Conservation (phyloP, 2,888 invertebrate species). For the Andrena bucephala region DNA sequence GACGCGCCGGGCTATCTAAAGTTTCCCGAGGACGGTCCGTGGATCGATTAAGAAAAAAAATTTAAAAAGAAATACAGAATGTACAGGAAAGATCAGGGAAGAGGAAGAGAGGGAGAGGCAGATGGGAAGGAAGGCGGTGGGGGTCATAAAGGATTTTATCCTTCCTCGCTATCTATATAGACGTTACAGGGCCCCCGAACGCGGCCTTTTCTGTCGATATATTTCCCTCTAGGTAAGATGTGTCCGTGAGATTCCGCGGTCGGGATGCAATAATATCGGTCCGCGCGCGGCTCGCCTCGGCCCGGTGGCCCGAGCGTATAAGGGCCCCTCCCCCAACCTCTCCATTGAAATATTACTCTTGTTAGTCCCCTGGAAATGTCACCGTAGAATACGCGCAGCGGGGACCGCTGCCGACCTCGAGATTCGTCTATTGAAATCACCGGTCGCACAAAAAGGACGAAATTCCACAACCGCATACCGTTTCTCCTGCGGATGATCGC, state of each 20-base stretch:
- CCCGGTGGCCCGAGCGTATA: constrained; percentile 24
- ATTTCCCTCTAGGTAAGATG: constrained; percentile 39
- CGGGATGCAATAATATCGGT: constrained; percentile 43
- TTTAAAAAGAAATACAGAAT: neutral
- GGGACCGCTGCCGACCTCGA: constrained; percentile 69
- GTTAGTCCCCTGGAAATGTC: constrained; percentile 69
- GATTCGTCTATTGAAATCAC: constrained; percentile 76
- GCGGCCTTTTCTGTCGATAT: constrained; percentile 54
- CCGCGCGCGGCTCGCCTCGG: constrained; percentile 1
- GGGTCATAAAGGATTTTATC: constrained; percentile 45
- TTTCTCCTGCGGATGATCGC: constrained; percentile 70
- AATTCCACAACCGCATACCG: constrained; percentile 76
- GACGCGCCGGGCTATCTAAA: constrained; percentile 19
- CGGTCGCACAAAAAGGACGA: constrained; percentile 68
- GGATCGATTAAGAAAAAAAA: constrained; percentile 42
- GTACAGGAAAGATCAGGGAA: neutral
- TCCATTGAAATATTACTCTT: constrained; percentile 72
- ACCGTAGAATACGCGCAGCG: constrained; percentile 76
- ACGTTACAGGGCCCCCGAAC: constrained; percentile 32
- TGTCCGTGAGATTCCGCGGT: constrained; percentile 27
- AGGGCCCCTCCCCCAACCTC: neutral
- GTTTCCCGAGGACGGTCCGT: constrained; percentile 49
- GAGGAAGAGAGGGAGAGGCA: neutral
- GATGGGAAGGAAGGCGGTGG: neutral
- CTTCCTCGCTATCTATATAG: constrained; percentile 46